Evolutionary conservation across 2,888 invertebrate genomes (phyloP).

Genomic region (Gonocerus acuteangulatus): DNA sequence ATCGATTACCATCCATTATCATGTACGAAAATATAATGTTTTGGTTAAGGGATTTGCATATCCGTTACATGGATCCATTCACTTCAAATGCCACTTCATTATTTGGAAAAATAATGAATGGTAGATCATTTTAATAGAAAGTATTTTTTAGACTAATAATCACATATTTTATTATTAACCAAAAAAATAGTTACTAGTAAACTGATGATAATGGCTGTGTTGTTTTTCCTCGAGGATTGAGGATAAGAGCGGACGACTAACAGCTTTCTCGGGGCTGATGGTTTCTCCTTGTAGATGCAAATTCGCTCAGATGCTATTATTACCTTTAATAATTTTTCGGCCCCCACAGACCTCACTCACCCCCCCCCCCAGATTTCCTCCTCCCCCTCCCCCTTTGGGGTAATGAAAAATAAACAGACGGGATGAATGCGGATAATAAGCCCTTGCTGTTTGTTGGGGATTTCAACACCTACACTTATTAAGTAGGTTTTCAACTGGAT

Average conservation of each 20-base stretch:
- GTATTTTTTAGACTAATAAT: too few relatives aligned
- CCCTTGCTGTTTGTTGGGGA: not conserved
- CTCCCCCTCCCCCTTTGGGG: not conserved
- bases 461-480: conserved; percentile 6
- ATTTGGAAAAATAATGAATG: too few relatives aligned
- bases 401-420: conserved; percentile 26
- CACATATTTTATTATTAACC: too few relatives aligned
- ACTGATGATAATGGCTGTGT: conserved; percentile 3
- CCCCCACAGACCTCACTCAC: not conserved
- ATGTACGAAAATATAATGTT: too few relatives aligned
- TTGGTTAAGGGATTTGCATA: too few relatives aligned
- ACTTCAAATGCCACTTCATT: too few relatives aligned
- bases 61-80: too few relatives aligned
- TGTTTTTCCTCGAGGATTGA: too few relatives aligned
- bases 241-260: too few relatives aligned
- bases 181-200: too few relatives aligned
- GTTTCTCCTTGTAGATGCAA: conserved; percentile 22
- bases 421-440: not conserved
- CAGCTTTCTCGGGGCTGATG: conserved; percentile 1
- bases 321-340: conserved; percentile 26
- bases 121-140: too few relatives aligned
- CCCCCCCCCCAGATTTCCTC: not conserved
- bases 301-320: conserved; percentile 15
- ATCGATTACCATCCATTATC: too few relatives aligned
- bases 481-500: conserved; percentile 11